Percentiles rank a stretch among this genome's conserved stretches.
Evolutionary conservation across 2,797 vertebrate genomes (phyloP).

Genomic region (Darevskia mixta): DNA sequence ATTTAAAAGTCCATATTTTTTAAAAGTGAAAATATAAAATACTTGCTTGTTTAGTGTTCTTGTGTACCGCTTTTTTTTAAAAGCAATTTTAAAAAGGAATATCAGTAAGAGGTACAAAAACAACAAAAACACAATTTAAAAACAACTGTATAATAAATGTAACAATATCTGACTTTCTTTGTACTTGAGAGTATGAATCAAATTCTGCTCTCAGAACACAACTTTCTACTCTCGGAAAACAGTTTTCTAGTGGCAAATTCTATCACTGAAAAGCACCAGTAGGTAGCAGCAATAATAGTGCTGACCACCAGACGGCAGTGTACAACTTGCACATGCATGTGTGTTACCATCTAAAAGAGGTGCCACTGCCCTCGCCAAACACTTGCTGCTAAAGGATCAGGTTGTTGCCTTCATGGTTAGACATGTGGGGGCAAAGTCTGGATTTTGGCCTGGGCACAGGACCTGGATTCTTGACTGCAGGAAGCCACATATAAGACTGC

Average conservation of each 20-base stretch:
- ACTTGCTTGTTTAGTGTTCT: background rate
- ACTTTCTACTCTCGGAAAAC: too few species aligned
- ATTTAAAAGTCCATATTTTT: background rate
- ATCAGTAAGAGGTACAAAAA: background rate
- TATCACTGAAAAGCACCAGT: background rate
- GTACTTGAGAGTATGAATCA: too few species aligned
- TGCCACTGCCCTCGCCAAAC: background rate
- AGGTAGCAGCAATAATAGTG: background rate
- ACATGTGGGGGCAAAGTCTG: background rate
- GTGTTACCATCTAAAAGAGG: background rate
- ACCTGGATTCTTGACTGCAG: background rate
- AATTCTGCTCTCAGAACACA: too few species aligned
- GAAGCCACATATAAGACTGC: background rate
- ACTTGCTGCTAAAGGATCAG: background rate
- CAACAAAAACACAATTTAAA: background rate
- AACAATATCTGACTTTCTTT: too few species aligned
- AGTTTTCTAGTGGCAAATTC: background rate
- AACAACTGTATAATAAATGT: background rate
- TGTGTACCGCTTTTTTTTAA: background rate
- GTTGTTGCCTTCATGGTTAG: background rate
- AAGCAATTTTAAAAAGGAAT: background rate
- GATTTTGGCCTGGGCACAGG: background rate
- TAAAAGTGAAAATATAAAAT: background rate
- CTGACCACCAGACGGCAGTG: background rate
- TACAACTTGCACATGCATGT: background rate